Base-by-base conservation (phyloP, 1,140 invertebrate genomes). In the Tetramorium parvispinum region DNA sequence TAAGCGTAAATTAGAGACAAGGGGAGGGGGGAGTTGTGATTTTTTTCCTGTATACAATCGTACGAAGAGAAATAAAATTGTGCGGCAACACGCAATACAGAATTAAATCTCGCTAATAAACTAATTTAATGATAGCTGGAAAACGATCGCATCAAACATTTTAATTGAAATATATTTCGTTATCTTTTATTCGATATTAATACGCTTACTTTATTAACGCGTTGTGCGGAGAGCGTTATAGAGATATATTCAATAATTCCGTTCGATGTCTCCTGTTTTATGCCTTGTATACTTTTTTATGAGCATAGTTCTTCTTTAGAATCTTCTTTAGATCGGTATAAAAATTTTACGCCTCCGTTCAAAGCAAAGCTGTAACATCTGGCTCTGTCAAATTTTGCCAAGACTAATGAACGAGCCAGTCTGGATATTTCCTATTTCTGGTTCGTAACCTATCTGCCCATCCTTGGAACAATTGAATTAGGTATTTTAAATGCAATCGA, bases 401-500 rank as follows among this genome's bases (percentile, higher is more conserved):
- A 55, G 32, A 43, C 11, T 18, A 27, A 57, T 49, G 46, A 77
- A 68, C 21, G 51, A 57, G 13, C 27, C 10, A 57, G 13, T 37
- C 10, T 46, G 53, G 5, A n/a, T 24, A n/a, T 66, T 57, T 32
- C 8, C 2, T 21, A 11, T 59, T 66, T 18, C 4, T 18, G 3
- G 24, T 82, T 82, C 57, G 46, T 40, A 40, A 65, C 46, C 27
- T 43, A 13, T 1, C 13, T 32, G 11, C 57, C 24, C 70, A 51
- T 57, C 46, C 46, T 51, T 37, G 46, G 68, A 59, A 32, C 32
- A 57, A 86, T 85, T 85, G 87, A 92, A 93, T 93, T 85, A 88
- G 86, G 65, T 86, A 90, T 88, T 93, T 93, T 91, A 91, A 91
- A 93, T 92, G 88, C 91, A 92, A 92, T 92, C 78, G 91, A 90